These are phyloP conservation scores for Melanotaenia duboulayi DNA, from an alignment of 2,113 vertebrate species.

Conservation along the genomic window DNA sequence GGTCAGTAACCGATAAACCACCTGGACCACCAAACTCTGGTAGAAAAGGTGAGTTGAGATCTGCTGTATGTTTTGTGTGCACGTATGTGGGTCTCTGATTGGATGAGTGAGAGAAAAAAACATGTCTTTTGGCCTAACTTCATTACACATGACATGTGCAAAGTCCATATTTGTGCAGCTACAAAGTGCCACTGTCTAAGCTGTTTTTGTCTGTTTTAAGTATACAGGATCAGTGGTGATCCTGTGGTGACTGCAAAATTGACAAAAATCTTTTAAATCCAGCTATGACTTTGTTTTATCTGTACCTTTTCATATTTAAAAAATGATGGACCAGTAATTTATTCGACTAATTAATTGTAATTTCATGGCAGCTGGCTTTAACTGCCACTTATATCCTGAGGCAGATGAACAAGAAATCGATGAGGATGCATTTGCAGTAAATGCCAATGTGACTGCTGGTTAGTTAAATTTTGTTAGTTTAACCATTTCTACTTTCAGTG, in stretches of 20 bases:
- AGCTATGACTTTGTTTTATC: background rate
- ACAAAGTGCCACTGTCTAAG: background rate
- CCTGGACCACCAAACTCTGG: conserved; percentile 91
- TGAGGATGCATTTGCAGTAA: no score
- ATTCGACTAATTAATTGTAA: no score
- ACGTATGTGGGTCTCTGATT: conserved; percentile 36
- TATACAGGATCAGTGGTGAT: background rate
- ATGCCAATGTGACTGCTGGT: no score
- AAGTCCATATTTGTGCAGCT: conserved; percentile 58
- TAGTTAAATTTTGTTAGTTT: no score
- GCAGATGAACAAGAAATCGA: no score
- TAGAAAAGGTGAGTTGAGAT: conserved; percentile 97
- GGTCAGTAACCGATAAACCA: conserved; percentile 96
- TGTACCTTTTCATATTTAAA: background rate
- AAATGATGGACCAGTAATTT: no score
- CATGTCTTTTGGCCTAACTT: conserved; percentile 40
- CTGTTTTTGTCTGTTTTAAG: background rate
- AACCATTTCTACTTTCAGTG: no score
- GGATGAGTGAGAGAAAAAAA: conserved; percentile 26
- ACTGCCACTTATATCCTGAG: no score
- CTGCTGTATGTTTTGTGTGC: conserved; percentile 67
- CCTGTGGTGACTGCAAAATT: background rate
- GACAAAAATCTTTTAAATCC: background rate
- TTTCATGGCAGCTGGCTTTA: no score
- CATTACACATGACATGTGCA: conserved; percentile 26